Evolutionary conservation across 2,888 invertebrate genomes (phyloP).

Genomic region (Megaustenia siamemsis): DNA sequence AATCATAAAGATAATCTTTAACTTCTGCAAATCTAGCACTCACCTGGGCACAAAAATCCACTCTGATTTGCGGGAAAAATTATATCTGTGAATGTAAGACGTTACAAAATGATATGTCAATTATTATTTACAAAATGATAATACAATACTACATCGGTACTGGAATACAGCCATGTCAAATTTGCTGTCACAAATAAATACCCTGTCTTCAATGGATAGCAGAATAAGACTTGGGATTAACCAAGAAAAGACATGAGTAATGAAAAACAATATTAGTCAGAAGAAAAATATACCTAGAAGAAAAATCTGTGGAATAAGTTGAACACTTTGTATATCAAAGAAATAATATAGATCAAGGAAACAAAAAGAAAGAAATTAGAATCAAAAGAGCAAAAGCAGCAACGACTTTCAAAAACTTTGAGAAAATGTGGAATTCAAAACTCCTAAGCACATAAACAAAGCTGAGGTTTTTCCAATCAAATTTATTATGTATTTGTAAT

Average conservation of each 20-base stretch:
- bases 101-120: background rate
- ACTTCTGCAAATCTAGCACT: background rate
- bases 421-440: too few species aligned
- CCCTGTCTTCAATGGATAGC: too few species aligned
- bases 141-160: background rate
- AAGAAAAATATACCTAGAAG: too few species aligned
- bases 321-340: background rate
- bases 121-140: background rate
- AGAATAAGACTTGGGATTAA: too few species aligned
- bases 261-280: background rate
- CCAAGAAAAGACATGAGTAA: too few species aligned
- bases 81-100: slow-evolving; percentile 9
- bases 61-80: background rate
- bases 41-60: slow-evolving; percentile 34
- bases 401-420: too few species aligned
- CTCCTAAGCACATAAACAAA: too few species aligned
- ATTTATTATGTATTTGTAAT: too few species aligned
- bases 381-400: too few species aligned
- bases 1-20: background rate
- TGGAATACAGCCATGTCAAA: background rate
- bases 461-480: too few species aligned
- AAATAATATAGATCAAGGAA: too few species aligned
- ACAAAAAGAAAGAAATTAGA: too few species aligned
- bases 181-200: background rate
- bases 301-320: background rate